These are phyloP conservation scores for Standfussiana lucernea DNA, from an alignment of 2,888 invertebrate genomes.

Conservation along the genomic window DNA sequence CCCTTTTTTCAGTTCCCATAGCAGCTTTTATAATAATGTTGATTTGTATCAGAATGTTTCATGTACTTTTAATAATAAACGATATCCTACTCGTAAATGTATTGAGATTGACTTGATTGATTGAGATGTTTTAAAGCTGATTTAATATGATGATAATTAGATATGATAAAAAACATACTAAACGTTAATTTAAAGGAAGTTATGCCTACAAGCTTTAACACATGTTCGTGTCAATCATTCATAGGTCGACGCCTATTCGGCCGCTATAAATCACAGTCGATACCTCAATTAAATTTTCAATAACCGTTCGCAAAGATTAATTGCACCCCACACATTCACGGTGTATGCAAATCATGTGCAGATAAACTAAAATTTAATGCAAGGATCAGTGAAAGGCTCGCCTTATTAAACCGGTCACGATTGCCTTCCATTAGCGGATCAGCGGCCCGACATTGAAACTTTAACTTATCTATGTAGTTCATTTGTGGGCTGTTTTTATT, in stretches of 20 bases:
- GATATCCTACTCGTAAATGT: background rate
- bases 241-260: background rate
- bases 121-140: background rate
- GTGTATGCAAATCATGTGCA: slow-evolving; percentile 69
- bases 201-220: background rate
- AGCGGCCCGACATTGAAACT: slow-evolving; percentile 70
- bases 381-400: slow-evolving; percentile 76
- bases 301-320: slow-evolving; percentile 53
- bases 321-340: slow-evolving; percentile 60
- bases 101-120: background rate
- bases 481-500: slow-evolving; percentile 62
- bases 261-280: slow-evolving; percentile 16
- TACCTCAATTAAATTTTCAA: slow-evolving; percentile 50
- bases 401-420: slow-evolving; percentile 74
- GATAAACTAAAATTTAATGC: slow-evolving; percentile 71
- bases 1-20: background rate
- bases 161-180: background rate
- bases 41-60: background rate
- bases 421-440: slow-evolving; percentile 68
- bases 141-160: background rate
- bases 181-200: slow-evolving; percentile 5
- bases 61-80: background rate
- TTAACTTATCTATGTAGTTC: slow-evolving; percentile 67
- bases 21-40: background rate
- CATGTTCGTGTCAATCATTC: background rate